Base-by-base conservation (phyloP, 2,888 invertebrate genomes). In the Meloe dianella region DNA sequence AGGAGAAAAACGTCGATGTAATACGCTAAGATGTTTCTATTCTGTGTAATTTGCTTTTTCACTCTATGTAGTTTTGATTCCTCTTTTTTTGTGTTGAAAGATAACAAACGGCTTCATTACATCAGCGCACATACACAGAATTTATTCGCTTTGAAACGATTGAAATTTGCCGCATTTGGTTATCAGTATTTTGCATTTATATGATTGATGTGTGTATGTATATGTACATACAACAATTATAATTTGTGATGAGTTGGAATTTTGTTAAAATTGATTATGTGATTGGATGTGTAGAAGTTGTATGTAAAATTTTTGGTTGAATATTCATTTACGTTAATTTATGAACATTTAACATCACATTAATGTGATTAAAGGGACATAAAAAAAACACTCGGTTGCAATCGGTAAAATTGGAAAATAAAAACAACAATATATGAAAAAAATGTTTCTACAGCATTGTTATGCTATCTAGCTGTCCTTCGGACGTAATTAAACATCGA, bases 171-270 rank as follows among this genome's bases (percentile, higher is more conserved):
- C 54, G 54, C 54, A 54, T 27, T 54, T 27, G 54, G 6, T 27
- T 27, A 54, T 54, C 54, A 24, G 3, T 54, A n/a, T 54, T 54
- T 24, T n/a, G 24, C 27, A n/a, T 54, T 54, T 54, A n/a, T 7
- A 54, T 27, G 54, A 54, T 54, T 54, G 54, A 54, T 54, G 14
- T 27, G n/a, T 27, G n/a, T 14, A 54, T 54, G 24, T 41, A n/a
- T n/a, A n/a, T n/a, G 5, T 41, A 41, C 41, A 12, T 27, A 24
- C 5, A 54, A 14, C 24, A 14, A 54, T 24, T 6, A n/a, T 14
- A 27, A 27, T 14, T 54, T 12, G 54, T 27, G 24, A 27, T 24
- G 14, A 54, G 24, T 24, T 27, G 22, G 6, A 54, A 54, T 22
- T 24, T 54, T 6, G 3, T 14, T 14, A 24, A 54, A 54, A 24